Conservation (phyloP, 2,113 vertebrate genomes). For the Chroicocephalus ridibundus region DNA sequence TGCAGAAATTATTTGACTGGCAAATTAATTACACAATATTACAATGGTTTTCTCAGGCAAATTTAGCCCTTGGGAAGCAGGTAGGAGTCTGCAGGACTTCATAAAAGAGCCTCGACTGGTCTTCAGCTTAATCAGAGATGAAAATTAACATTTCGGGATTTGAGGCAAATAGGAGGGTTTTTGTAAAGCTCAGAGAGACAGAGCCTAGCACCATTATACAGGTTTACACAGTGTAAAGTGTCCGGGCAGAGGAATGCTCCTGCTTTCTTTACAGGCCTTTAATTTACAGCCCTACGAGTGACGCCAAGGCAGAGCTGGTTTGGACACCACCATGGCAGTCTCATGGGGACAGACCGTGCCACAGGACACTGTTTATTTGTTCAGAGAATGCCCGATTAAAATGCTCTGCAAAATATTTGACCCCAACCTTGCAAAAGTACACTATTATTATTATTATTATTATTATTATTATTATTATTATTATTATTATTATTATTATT, state of each 20-base stretch:
- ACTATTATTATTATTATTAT: neutral
- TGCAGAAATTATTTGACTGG: slow-evolving; percentile 50
- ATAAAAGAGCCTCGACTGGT: slow-evolving; percentile 7
- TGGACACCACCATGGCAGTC: neutral
- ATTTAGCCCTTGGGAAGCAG: slow-evolving; percentile 24
- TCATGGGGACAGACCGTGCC: neutral
- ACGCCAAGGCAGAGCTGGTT: neutral
- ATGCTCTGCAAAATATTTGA: neutral
- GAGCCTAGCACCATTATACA: neutral
- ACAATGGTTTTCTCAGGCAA: neutral
- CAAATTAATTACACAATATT: slow-evolving; percentile 51
- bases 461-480: no score
- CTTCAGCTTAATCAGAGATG: neutral
- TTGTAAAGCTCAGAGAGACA: neutral
- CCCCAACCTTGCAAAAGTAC: neutral
- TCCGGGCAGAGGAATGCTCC: neutral
- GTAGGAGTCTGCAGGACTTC: slow-evolving; percentile 12
- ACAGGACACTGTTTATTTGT: neutral
- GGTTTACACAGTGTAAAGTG: neutral
- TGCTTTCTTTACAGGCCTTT: neutral
- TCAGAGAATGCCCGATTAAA: neutral
- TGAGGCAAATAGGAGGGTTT: neutral
- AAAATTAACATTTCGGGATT: neutral
- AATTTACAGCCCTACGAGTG: neutral
- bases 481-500: neutral